Evolutionary conservation across 1,140 invertebrate genomes (phyloP), one percentile per base, ranked within the genome.

Genomic region (Pomacea maculata): DNA sequence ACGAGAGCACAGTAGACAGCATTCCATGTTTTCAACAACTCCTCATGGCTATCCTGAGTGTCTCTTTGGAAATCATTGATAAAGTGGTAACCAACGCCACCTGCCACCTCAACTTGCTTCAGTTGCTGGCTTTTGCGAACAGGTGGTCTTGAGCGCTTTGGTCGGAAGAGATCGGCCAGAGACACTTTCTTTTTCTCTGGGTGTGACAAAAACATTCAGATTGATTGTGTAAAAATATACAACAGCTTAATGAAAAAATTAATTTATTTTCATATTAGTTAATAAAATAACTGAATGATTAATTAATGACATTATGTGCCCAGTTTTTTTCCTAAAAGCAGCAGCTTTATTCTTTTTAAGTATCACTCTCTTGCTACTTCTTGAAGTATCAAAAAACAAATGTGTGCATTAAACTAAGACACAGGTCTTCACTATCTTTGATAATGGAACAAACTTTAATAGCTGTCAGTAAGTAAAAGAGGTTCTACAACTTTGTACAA

Each of bases 1-100:
- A 98, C 91, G 9, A 98, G 94, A n/a, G 96, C 96, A 91, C 96
- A 96, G 79, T 96, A 91, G 6, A 96, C 94, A 75, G 95, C 93
- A 90, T 96, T 93, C 78, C 90, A 89, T 6, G 88, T 90, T 74
- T 90, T 88, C 21, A 91, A 71, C 19, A 88, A 87, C 64, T 93
- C 91, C 80, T 88, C 84, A 75, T 89, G 87, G 14, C 86, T 87
- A 17, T 88, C 86, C 52, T 68, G 74, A 25, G 78, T 75, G 52
- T 84, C 84, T 54, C 65, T 19, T 29, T 75, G 74, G n/a, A 29
- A 55, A 52, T 78, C 78, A 78, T 89, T 90, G 14, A 89, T 83
- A 74, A 85, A 89, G 17, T 86, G 79, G 80, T 88, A 90, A 45
- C 88, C 88, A 52, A 80, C 67, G 9, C 82, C 80, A 21, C 75